These are phyloP conservation scores for Lucilia sericata DNA, from an alignment of 1,140 invertebrate species.

Conservation along the genomic window DNA sequence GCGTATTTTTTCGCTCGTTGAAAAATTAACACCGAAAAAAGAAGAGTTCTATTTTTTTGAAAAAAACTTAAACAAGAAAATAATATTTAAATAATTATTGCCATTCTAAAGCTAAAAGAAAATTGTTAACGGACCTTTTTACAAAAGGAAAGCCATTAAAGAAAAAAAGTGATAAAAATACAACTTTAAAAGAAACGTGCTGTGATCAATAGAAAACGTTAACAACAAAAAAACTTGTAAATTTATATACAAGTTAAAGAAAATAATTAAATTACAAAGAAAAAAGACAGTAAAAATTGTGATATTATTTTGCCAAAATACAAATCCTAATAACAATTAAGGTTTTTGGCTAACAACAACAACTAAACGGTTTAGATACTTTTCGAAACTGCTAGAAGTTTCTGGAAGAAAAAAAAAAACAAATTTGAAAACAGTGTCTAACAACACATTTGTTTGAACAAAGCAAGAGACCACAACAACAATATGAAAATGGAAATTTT, in stretches of 20 bases:
- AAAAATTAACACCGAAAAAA: background rate
- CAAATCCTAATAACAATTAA: constrained; percentile 49
- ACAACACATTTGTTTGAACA: background rate
- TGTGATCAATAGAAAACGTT: constrained; percentile 7
- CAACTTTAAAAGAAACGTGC: background rate
- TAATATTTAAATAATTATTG: background rate
- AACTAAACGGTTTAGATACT: background rate
- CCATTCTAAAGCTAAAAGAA: background rate
- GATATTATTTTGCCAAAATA: constrained; percentile 50
- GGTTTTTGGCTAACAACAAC: constrained; percentile 35
- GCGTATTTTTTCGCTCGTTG: background rate
- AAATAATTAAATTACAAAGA: constrained; percentile 45
- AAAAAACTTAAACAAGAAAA: background rate
- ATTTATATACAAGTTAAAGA: background rate
- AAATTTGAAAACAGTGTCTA: background rate
- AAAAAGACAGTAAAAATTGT: constrained; percentile 45
- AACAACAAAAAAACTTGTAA: too few species aligned
- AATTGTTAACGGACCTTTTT: background rate
- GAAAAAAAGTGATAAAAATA: constrained; percentile 13
- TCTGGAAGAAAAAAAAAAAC: constrained; percentile 5
- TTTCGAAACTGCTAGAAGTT: constrained; percentile 29
- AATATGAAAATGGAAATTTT: constrained; percentile 68
- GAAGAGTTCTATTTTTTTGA: constrained; percentile 23
- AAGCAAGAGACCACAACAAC: background rate
- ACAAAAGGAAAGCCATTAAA: background rate